Evolutionary conservation across 2,888 invertebrate genomes (phyloP).

Genomic region (Macrosiphum euphorbiae): DNA sequence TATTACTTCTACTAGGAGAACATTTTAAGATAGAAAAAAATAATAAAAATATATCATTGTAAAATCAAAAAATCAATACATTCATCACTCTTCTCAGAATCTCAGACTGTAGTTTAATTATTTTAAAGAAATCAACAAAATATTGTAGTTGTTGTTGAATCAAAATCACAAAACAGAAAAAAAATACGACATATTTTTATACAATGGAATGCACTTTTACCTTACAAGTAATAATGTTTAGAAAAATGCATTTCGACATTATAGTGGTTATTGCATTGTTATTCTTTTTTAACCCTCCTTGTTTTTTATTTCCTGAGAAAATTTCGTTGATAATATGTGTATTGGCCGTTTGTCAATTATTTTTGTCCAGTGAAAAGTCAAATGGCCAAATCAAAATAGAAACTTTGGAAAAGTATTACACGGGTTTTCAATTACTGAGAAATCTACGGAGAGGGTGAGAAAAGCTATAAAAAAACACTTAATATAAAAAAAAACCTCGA

Average conservation of each 20-base stretch:
- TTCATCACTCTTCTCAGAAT: background rate
- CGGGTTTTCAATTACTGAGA: conserved; percentile 41
- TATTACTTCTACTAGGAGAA: no score
- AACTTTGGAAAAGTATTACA: conserved; percentile 8
- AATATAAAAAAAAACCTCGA: conserved; percentile 5
- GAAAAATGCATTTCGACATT: background rate
- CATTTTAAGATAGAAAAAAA: no score
- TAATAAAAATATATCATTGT: no score
- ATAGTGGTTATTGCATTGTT: background rate
- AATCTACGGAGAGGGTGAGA: background rate
- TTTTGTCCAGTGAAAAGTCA: background rate
- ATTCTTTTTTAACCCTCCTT: background rate
- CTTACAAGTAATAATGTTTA: background rate
- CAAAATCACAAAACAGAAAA: background rate
- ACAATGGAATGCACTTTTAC: background rate
- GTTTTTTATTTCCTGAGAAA: background rate
- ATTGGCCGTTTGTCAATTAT: conserved; percentile 1
- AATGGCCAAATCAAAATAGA: background rate
- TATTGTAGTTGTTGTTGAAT: background rate
- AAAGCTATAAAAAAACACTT: conserved; percentile 14
- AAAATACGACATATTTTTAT: background rate
- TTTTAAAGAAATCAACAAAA: background rate
- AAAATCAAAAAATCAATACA: no score
- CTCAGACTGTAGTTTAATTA: background rate
- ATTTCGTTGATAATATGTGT: background rate